Evolutionary conservation across 1,140 invertebrate genomes (phyloP).

Genomic region (Babylonia areolata): DNA sequence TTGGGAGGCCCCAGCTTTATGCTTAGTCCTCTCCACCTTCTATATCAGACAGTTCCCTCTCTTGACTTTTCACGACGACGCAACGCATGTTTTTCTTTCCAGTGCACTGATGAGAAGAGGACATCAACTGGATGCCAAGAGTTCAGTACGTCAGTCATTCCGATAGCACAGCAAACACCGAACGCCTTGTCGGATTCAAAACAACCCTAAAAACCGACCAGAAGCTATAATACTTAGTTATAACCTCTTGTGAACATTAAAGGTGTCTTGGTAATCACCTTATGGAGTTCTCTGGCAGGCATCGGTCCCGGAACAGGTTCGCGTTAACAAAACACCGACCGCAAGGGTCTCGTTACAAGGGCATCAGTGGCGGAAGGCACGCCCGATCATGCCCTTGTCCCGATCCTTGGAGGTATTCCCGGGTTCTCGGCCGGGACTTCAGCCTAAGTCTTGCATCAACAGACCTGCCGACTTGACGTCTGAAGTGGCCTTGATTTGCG

Average conservation of each 20-base stretch:
- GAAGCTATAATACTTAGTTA: background rate
- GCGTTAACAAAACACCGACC: background rate
- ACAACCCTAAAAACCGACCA: background rate
- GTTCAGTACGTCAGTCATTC: too few relatives aligned
- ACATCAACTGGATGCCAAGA: too few relatives aligned
- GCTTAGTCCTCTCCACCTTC: too few relatives aligned
- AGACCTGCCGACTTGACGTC: background rate
- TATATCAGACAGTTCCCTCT: too few relatives aligned
- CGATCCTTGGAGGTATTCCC: background rate
- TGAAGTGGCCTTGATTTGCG: background rate
- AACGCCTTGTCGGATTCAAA: too few relatives aligned
- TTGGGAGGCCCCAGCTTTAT: too few relatives aligned
- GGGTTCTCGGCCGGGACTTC: background rate
- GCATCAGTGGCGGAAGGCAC: background rate
- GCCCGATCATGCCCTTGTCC: background rate
- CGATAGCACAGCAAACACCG: too few relatives aligned
- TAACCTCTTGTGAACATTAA: background rate
- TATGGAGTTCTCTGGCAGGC: background rate
- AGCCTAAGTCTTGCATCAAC: conserved; percentile 2
- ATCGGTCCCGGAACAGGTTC: background rate
- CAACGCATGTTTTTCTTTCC: too few relatives aligned
- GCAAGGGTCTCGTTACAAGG: background rate
- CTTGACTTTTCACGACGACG: too few relatives aligned
- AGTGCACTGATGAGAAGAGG: too few relatives aligned
- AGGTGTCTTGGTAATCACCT: background rate